Percentiles rank a stretch among this genome's conserved stretches.
Evolutionary conservation across 2,797 vertebrate genomes (phyloP).

Genomic region (Brotula barbata): DNA sequence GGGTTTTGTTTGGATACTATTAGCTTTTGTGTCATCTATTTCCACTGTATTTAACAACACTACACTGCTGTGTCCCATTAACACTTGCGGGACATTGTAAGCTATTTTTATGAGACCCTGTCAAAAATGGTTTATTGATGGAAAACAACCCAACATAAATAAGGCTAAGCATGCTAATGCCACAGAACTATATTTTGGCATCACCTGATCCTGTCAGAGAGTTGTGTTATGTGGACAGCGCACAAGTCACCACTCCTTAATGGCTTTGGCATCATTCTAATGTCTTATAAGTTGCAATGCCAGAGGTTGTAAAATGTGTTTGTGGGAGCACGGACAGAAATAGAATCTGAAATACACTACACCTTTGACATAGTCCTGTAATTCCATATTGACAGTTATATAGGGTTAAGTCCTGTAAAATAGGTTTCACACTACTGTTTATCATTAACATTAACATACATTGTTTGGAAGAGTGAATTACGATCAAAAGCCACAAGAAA

Average conservation of each 20-base stretch:
- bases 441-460: constrained; percentile 37
- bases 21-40: not conserved
- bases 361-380: constrained; percentile 29
- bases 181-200: constrained; percentile 13
- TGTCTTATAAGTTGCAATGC: constrained; percentile 25
- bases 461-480: constrained; percentile 19
- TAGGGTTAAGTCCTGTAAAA: constrained; percentile 15
- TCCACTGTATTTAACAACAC: not conserved
- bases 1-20: not conserved
- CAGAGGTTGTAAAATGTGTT: constrained; percentile 44
- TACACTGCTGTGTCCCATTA: not conserved
- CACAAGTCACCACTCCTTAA: constrained; percentile 36
- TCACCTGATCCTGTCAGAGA: constrained; percentile 18
- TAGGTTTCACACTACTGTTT: constrained; percentile 16
- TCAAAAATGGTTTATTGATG: constrained; percentile 12
- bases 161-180: constrained; percentile 18
- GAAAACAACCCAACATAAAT: constrained; percentile 28
- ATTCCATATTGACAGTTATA: constrained; percentile 41
- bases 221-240: constrained; percentile 17
- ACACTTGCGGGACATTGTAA: not conserved
- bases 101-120: constrained; percentile 8
- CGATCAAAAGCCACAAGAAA: constrained; percentile 20
- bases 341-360: constrained; percentile 22
- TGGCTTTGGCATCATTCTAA: constrained; percentile 9
- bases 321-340: constrained; percentile 32